These are phyloP conservation scores for Crypturellus undulatus DNA, from an alignment of 2,113 vertebrate genomes.

Conservation along the genomic window DNA sequence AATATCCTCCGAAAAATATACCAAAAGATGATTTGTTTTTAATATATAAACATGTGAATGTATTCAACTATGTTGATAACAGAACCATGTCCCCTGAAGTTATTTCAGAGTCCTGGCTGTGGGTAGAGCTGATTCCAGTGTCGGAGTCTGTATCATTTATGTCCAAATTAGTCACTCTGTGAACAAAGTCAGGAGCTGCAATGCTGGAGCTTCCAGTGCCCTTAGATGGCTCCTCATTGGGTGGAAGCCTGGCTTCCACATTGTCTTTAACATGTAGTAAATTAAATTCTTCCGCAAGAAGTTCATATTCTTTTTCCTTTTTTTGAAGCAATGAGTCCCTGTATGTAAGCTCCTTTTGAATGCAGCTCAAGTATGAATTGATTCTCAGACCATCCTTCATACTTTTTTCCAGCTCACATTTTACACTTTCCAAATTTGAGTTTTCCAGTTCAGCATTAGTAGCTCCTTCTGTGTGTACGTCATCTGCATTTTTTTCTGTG, in stretches of 20 bases:
- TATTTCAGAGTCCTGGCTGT: slow-evolving; percentile 94
- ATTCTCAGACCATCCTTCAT: slow-evolving; percentile 86
- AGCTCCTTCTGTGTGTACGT: background rate
- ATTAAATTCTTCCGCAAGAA: slow-evolving; percentile 85
- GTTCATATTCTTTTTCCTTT: slow-evolving; percentile 90
- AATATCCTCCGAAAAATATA: background rate
- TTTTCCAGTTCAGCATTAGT: slow-evolving; percentile 59
- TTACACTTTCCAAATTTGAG: slow-evolving; percentile 80
- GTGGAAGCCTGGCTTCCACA: slow-evolving; percentile 36
- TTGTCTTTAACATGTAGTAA: slow-evolving; percentile 77
- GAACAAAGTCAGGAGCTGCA: slow-evolving; percentile 71
- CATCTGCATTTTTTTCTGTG: slow-evolving; percentile 47
- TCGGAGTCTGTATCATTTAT: slow-evolving; percentile 96
- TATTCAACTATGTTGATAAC: slow-evolving; percentile 67
- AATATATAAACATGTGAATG: background rate
- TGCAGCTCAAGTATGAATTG: slow-evolving; percentile 81
- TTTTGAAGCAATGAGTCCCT: slow-evolving; percentile 82
- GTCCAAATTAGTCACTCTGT: slow-evolving; percentile 78
- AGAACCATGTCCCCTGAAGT: slow-evolving; percentile 77
- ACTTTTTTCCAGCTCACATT: slow-evolving; percentile 84
- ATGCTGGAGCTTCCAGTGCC: slow-evolving; percentile 32
- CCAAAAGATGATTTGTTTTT: background rate
- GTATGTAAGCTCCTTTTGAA: slow-evolving; percentile 87
- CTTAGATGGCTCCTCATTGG: slow-evolving; percentile 67
- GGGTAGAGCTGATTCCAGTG: slow-evolving; percentile 96